Percentiles rank a stretch among this genome's conserved stretches.
Evolutionary conservation across 2,113 vertebrate species (phyloP).

Genomic region (Desmodus rotundus): DNA sequence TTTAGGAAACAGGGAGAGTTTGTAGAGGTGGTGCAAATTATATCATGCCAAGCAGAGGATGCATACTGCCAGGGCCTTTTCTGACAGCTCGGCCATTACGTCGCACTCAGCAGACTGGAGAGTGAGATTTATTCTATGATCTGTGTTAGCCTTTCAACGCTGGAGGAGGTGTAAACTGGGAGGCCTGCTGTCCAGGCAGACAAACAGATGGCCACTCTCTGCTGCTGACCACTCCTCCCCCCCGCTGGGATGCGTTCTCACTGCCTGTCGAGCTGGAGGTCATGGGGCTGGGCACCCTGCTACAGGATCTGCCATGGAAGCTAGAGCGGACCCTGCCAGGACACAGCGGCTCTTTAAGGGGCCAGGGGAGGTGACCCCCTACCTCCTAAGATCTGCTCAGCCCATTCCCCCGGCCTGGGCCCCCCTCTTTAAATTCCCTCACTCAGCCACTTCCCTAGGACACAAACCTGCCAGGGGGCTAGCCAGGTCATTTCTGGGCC

Average conservation of each 20-base stretch:
- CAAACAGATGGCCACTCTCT: background rate
- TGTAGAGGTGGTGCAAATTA: slow-evolving; percentile 74
- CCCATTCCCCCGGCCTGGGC: background rate
- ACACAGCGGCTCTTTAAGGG: background rate
- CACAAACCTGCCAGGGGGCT: background rate
- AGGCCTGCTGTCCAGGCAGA: background rate
- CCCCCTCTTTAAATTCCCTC: background rate
- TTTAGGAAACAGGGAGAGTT: slow-evolving; percentile 73
- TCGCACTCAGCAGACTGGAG: background rate
- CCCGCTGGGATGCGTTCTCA: background rate
- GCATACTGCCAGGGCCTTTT: slow-evolving; percentile 41
- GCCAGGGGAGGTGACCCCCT: background rate
- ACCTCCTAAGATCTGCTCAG: background rate
- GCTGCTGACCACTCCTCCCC: background rate
- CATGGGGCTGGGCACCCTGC: background rate
- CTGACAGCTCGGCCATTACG: slow-evolving; percentile 69
- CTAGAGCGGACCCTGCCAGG: background rate
- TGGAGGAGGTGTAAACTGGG: background rate
- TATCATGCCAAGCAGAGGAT: slow-evolving; percentile 55
- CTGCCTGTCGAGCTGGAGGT: background rate
- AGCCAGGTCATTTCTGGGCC: background rate
- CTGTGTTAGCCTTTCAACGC: background rate
- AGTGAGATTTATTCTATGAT: slow-evolving; percentile 22
- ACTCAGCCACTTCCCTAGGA: background rate
- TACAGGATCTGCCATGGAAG: background rate